Base-by-base conservation (phyloP, 2,888 invertebrate genomes). In the Halocaridina rubra region DNA sequence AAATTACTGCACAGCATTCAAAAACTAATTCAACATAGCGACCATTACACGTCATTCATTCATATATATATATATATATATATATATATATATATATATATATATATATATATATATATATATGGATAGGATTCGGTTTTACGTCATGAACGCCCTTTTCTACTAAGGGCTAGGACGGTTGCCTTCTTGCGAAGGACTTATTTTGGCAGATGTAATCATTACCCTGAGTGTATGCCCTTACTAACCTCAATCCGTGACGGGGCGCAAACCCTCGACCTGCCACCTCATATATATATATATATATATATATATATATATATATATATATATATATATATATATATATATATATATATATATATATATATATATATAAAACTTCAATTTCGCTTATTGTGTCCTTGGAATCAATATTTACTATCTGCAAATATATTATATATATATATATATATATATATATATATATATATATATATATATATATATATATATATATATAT, bases 401-500 rank as follows among this genome's bases (percentile, higher is more conserved):
- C 10, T 46, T 10, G 8, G 13, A 10, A 46, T 46, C 8, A 22
- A 24, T 61, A 24, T 61, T 10, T 61, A 24, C 19, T n/a, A 46
- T 46, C n/a, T n/a, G n/a, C n/a, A 46, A 46, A 46, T 46, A 46
- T 46, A 46, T 46, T 13, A 53, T 64, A 64, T 24, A 64, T 64
- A 64, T 64, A 64, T 64, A 64, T 64, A 64, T 64, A 64, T 64
- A 64, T 64, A 64, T 64, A 64, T 64, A 22, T 64, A 22, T 64
- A 64, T 64, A 64, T 64, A 64, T 64, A 64, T 64, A 64, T 64
- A 64, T 64, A 64, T 64, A 64, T 64, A 64, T 64, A 64, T 64
- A 64, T 22, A 64, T 64, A 64, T 64, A 64, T 64, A 64, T 64
- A 64, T 64, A 64, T 64, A 64, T 64, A 64, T 64, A 64, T 64